Evolutionary conservation across 1,140 invertebrate genomes (phyloP).

Genomic region (Hydropsyche tenuis): DNA sequence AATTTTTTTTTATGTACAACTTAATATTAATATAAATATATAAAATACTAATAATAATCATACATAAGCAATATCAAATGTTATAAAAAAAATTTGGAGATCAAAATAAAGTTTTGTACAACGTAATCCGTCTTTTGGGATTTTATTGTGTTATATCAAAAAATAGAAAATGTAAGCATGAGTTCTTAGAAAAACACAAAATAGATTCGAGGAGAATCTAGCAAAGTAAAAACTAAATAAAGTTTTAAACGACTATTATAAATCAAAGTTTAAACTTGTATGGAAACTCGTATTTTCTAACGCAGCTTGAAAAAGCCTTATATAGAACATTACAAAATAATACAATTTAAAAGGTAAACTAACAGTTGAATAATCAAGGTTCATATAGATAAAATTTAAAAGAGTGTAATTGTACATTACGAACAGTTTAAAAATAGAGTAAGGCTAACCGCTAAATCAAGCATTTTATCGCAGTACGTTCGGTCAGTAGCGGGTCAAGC

Average conservation of each 20-base stretch:
- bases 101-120: too few relatives aligned
- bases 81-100: not conserved
- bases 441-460: not conserved
- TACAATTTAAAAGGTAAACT: too few relatives aligned
- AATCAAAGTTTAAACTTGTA: too few relatives aligned
- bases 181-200: not conserved
- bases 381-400: too few relatives aligned
- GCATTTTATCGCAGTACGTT: not conserved
- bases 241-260: conserved; percentile 15
- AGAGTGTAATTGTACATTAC: too few relatives aligned
- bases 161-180: not conserved
- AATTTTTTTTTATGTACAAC: not conserved
- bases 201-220: not conserved
- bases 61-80: conserved; percentile 1
- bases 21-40: not conserved
- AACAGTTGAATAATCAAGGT: too few relatives aligned
- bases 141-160: not conserved
- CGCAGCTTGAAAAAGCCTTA: too few relatives aligned
- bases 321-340: too few relatives aligned
- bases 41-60: not conserved
- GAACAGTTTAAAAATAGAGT: not conserved
- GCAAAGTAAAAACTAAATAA: conserved; percentile 15
- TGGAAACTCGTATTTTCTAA: too few relatives aligned
- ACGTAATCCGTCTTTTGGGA: not conserved
- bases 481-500: conserved; percentile 12